Base-by-base conservation (phyloP, 2,113 vertebrate species). In the Cromileptes altivelis region DNA sequence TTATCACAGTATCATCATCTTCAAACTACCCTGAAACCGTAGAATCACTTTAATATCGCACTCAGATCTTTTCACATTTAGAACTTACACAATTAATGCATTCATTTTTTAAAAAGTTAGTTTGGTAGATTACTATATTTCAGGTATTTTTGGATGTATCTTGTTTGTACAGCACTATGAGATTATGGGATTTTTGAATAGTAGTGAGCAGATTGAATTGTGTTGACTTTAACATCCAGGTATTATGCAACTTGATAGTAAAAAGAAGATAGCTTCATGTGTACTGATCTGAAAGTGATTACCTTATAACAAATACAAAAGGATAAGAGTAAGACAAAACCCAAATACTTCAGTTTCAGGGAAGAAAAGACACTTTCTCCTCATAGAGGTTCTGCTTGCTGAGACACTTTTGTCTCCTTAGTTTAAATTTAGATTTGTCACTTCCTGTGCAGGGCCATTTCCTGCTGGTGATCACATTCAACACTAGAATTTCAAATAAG, bases 381-480 rank as follows among this genome's bases (percentile, higher is more conserved):
- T 65, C 64, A 37, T 14, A 12, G 57, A 80, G 21, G 60, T 79
- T 74, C 61, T 8, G 13, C 57, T 33, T 37, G 67, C 53, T 82
- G 76, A 71, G 70, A 86, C 70, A 60, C 25, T 78, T 84, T 67
- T 62, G 25, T 81, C 58, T 71, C 69, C 57, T 30, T 6, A n/a
- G 74, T 89, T 79, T 82, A 85, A 78, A 85, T 82, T 77, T 81
- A 75, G 77, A 85, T 58, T 57, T 64, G 78, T 82, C 84, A 85
- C 78, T 77, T 88, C 62, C 70, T 85, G 68, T 84, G 67, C 57
- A 49, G 70, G 55, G 63, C 60, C 77, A 74, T 63, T 82, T 88
- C 78, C 83, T 84, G 83, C 68, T 72, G 82, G 60, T 19, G 15
- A 73, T 79, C 65, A 65, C 17, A 61, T 75, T 23, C 47, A 63